These are phyloP conservation scores for Anabacerthia variegaticeps DNA, from an alignment of 2,797 vertebrate genomes.

Conservation along the genomic window DNA sequence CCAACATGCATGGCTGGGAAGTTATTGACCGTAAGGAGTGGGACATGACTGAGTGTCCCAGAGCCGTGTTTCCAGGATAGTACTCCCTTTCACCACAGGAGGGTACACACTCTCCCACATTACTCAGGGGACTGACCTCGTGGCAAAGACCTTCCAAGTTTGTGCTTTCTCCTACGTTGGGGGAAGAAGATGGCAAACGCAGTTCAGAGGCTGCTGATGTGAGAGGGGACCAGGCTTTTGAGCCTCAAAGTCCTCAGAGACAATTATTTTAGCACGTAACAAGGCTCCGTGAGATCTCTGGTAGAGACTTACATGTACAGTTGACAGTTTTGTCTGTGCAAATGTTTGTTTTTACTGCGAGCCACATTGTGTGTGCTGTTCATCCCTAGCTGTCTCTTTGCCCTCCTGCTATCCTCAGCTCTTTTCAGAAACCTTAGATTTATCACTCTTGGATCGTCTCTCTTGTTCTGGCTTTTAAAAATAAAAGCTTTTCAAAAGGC, in stretches of 20 bases:
- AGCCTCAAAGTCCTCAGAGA: not conserved
- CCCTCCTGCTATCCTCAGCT: constrained; percentile 43
- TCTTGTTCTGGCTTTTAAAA: constrained; percentile 60
- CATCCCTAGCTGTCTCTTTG: constrained; percentile 33
- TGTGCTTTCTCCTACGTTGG: not conserved
- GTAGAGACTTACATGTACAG: not conserved
- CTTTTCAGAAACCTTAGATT: constrained; percentile 62
- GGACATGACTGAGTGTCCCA: fast-evolving
- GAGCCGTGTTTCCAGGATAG: not conserved
- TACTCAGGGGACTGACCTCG: not conserved
- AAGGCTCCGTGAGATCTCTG: not conserved
- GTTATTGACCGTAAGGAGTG: not conserved
- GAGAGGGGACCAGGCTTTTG: not conserved
- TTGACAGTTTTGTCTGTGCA: not conserved
- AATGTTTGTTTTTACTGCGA: not conserved
- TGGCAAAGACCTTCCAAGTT: not conserved
- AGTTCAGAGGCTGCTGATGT: not conserved
- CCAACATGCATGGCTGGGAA: fast-evolving
- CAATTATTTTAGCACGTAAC: not conserved
- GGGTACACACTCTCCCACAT: fast-evolving
- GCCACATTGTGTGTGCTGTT: not conserved
- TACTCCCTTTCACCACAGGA: not conserved
- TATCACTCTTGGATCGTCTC: constrained; percentile 49
- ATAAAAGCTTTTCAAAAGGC: constrained; percentile 58
- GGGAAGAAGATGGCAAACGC: not conserved